Evolutionary conservation across 2,797 vertebrate genomes (phyloP).

Genomic region (Lophotriccus pileatus): DNA sequence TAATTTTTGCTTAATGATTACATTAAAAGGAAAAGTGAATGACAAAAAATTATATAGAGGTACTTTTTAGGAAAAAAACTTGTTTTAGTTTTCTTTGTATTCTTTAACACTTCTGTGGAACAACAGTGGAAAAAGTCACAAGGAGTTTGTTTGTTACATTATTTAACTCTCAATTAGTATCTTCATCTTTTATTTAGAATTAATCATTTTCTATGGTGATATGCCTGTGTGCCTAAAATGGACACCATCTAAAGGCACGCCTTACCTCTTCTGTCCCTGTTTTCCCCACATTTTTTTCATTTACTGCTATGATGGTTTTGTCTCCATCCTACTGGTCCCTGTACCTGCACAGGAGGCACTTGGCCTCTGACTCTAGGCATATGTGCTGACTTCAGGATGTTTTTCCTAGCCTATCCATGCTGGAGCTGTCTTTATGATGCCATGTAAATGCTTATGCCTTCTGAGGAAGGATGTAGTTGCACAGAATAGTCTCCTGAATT

Average conservation of each 20-base stretch:
- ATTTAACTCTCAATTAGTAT: background rate
- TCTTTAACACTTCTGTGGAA: background rate
- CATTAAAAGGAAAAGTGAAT: background rate
- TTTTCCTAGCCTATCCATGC: background rate
- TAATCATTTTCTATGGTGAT: background rate
- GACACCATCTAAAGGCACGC: background rate
- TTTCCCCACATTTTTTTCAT: background rate
- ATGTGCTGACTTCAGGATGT: background rate
- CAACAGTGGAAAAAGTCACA: background rate
- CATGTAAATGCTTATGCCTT: background rate
- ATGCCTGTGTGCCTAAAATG: background rate
- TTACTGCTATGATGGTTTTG: background rate
- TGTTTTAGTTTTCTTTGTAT: background rate
- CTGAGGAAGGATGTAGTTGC: background rate
- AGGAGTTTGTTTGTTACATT: background rate
- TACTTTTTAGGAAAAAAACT: background rate
- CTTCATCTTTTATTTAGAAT: background rate
- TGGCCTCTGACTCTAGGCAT: background rate
- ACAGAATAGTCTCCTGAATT: background rate
- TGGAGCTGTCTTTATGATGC: background rate
- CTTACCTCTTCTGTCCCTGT: background rate
- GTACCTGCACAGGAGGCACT: background rate
- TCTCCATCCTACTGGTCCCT: background rate
- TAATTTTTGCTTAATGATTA: background rate
- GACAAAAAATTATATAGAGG: background rate